Evolutionary conservation across 2,888 invertebrate species (phyloP), one percentile per base, ranked within the genome.

Genomic region (Dione vanillae): DNA sequence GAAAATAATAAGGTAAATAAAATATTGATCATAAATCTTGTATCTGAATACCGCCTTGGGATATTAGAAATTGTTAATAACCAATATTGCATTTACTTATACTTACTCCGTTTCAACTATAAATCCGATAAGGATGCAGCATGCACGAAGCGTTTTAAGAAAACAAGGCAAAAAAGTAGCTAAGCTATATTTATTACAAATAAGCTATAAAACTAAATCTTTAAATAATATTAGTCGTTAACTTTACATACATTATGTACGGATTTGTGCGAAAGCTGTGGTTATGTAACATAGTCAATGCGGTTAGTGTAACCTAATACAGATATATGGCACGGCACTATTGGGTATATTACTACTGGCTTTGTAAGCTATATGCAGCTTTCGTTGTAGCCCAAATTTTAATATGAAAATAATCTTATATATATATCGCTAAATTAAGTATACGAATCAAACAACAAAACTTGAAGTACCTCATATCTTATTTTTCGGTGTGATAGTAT

Each of bases 201-300:
- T 27, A 27, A 27, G 27, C 27, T 27, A 3, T 0, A 49, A 49
- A 11, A 16, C 19, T 5, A 16, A 8, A 49, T 49, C 11, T 49
- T 5, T 1, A 49, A 19, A 19, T 19, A 19, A 49, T 10, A 49
- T 49, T 1, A 56, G 14, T 58, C 19, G 40, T 20, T 40, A 37
- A 11, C 20, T n/a, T 5, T 35, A n/a, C 2, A 54, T 41, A 65
- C n/a, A 19, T 45, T 12, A 37, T 54, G 19, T 19, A 40, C 37
- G 52, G 41, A 54, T 47, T 12, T 51, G 20, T 79, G 85, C 84
- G 85, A 88, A 88, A 87, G 85, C 82, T 76, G 78, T 86, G 86
- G 78, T 87, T 87, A 87, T 78, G 78, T 82, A 85, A 87, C 35
- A 16, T 19, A 49, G 35, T 82, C 80, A 81, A 76, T 62, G 71